A percentile compares a stretch with the other conserved stretches of the same genome.
Evolutionary conservation across 2,797 vertebrate genomes (phyloP).

Genomic region (Fistularia commersonii): DNA sequence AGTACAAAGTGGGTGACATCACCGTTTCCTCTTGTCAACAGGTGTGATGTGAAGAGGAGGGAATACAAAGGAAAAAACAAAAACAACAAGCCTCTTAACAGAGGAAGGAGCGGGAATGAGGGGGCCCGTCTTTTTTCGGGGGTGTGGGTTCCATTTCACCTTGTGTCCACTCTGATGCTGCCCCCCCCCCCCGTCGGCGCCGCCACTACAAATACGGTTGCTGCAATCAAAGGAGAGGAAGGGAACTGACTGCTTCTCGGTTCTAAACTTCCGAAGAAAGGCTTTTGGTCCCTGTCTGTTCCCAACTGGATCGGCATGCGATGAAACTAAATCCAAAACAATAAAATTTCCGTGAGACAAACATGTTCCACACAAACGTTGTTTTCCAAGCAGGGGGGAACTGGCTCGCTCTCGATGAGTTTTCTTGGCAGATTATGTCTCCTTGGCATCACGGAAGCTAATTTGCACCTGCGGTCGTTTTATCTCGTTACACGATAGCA

Average conservation of each 20-base stretch:
- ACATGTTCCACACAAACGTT: too few species aligned
- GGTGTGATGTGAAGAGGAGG: slow-evolving; percentile 66
- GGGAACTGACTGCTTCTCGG: neutral
- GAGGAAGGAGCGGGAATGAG: neutral
- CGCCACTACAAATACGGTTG: neutral
- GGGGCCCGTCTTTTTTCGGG: slow-evolving; percentile 44
- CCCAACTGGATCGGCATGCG: too few species aligned
- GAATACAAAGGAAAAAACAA: slow-evolving; percentile 29
- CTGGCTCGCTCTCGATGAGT: too few species aligned
- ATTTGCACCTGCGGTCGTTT: too few species aligned
- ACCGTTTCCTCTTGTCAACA: slow-evolving; percentile 77
- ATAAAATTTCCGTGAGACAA: too few species aligned
- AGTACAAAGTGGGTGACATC: slow-evolving; percentile 76
- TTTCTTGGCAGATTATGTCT: too few species aligned
- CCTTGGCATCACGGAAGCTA: too few species aligned
- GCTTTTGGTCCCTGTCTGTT: too few species aligned
- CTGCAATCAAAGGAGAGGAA: slow-evolving; percentile 9
- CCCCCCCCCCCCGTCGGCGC: neutral
- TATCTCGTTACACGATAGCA: too few species aligned
- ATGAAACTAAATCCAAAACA: too few species aligned
- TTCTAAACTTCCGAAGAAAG: too few species aligned
- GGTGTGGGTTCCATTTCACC: slow-evolving; percentile 67
- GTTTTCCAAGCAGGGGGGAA: too few species aligned
- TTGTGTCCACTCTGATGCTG: slow-evolving; percentile 30
- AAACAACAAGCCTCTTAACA: slow-evolving; percentile 1